phyloP scores from a whole-genome alignment of 2,888 invertebrate genomes.

The Tubulanus polymorphus region DNA sequence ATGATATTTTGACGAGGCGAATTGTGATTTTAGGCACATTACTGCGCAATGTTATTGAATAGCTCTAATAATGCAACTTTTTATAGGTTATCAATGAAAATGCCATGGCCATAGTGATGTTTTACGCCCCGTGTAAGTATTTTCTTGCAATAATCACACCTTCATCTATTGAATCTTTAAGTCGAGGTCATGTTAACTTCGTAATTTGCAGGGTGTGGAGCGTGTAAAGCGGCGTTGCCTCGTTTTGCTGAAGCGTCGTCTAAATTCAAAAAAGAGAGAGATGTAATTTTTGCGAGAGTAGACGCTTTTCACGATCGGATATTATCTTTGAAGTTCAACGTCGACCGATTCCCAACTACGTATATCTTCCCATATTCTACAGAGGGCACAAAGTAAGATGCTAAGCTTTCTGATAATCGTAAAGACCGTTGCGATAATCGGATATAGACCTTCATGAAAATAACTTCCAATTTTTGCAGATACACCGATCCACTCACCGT shows the following conservation, averaged over 20 bases:
- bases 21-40: too few species aligned
- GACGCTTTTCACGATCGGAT: neutral
- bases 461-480: too few species aligned
- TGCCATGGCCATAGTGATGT: neutral
- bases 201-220: conserved; percentile 1
- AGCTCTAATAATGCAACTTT: too few species aligned
- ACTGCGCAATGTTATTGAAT: too few species aligned
- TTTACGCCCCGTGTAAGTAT: conserved; percentile 1
- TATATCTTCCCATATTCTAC: neutral
- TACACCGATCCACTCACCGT: too few species aligned
- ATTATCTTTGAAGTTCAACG: neutral
- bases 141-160: too few species aligned
- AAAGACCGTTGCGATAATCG: too few species aligned
- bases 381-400: neutral
- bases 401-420: too few species aligned
- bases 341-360: neutral
- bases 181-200: too few species aligned
- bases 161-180: too few species aligned
- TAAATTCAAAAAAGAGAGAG: neutral
- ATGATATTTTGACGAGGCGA: too few species aligned
- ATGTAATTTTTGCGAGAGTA: neutral
- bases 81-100: neutral
- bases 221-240: neutral
- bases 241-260: neutral
- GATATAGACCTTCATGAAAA: too few species aligned